Base-by-base conservation (phyloP, 2,797 vertebrate species). In the Malurus splendens region DNA sequence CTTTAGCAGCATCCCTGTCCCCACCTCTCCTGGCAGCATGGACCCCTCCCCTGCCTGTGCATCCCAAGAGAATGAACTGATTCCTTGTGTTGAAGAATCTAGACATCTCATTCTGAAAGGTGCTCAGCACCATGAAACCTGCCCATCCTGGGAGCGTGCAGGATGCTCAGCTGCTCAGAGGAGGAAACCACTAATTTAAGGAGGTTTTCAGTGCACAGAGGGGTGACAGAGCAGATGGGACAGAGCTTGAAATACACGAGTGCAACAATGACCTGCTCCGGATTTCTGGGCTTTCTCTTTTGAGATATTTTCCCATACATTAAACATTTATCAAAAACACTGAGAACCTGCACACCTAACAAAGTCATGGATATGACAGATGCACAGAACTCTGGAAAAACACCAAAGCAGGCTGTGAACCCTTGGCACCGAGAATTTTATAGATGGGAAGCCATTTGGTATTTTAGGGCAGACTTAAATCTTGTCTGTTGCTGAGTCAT, bases 401-500 rank as follows among this genome's bases (percentile, higher is more conserved):
- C 25, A n/a, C 0, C 47, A 61, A 61, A 65, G 9, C 12, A 72
- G 52, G 45, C 61, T 65, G 50, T 6, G 78, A 90, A 80, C 19
- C 24, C 36, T 51, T 60, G 65, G 70, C 70, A 82, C 44, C 74
- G 52, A 68, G 16, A 1, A 1, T 28, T 71, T 80, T 64, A 48
- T 52, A 41, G 16, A 60, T 44, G 76, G 66, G n/a, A 93, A 90
- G 8, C 65, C 1, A 65, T 64, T 54, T 4, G 30, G 7, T 8
- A 64, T 91, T 89, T 92, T 47, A 90, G 44, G 70, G 39, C 55
- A 86, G 61, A 71, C 51, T 74, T 74, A 73, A 67, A 80, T 57
- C 82, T 61, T 51, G 10, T 24, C 62, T 41, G 32, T 36, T 93
- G 79, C 92, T 86, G 92, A 93, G 76, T 93, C 85, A 90, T 74